Evolutionary conservation across 1,140 invertebrate genomes (phyloP), one percentile per base, ranked within the genome.

Genomic region (Halesus radiatus): DNA sequence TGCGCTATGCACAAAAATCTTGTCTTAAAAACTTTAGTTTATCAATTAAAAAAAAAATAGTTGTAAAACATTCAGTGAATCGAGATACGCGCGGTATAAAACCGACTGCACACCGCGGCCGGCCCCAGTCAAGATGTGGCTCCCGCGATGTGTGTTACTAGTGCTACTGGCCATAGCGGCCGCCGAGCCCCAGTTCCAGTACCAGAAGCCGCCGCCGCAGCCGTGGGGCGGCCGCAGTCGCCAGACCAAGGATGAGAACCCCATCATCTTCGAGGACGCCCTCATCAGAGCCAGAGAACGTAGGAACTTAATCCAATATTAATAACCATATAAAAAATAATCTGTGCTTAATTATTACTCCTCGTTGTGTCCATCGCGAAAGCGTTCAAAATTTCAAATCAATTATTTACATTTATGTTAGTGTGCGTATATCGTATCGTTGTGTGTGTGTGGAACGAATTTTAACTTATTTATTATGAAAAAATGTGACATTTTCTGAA

Each of bases 71-170:
- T n/a, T 56, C 54, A 20, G 54, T 56, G 20, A 56, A 56, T 56
- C 10, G 54, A n/a, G 5, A 18, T 20, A 23, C 7, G 20, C 8
- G 1, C 7, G 3, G 56, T 60, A 60, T 60, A 60, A 68, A 32
- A 32, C 7, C 64, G 7, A 18, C 1, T 7, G 64, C 68, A 18
- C 37, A 22, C 5, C 23, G 52, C 72, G 50, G 52, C 50, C 10
- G 52, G 72, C 52, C 52, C n/a, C 75, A 82, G 81, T 82, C 73
- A 52, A 20, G 52, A 81, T 79, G 80, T 15, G 52, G 62, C 62
- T 52, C 32, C 52, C 70, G 64, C 20, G 72, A 58, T 29, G 60
- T 54, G 20, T n/a, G 26, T 60, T 79, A 13, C 18, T 76, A 50
- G 20, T 62, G 32, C 37, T 77, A 23, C 26, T 80, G 53, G 50